Conservation (phyloP, 1,140 invertebrate genomes). For the Medauroidea extradentata region DNA sequence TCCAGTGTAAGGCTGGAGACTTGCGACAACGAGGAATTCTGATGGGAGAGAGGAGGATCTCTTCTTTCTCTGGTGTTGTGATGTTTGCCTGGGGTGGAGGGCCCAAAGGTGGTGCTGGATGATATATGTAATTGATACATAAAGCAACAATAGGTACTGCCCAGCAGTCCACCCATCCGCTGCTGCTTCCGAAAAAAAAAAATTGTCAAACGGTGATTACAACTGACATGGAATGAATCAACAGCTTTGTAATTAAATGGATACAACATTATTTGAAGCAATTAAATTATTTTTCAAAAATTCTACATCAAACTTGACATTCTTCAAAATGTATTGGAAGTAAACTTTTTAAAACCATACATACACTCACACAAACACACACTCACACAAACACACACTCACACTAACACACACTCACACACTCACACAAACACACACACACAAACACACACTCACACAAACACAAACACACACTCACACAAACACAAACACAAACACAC, state of each 20-base stretch:
- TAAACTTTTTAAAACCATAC: not conserved
- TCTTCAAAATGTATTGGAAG: not conserved
- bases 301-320: not conserved
- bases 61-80: constrained; percentile 90
- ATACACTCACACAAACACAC: not conserved
- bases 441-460: too few relatives aligned
- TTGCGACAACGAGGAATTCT: constrained; percentile 75
- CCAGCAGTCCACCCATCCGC: constrained; percentile 95
- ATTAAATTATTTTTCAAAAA: too few relatives aligned
- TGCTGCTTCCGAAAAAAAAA: not conserved
- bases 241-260: too few relatives aligned
- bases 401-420: too few relatives aligned
- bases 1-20: constrained; percentile 63
- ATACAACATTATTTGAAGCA: too few relatives aligned
- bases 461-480: too few relatives aligned
- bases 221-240: too few relatives aligned
- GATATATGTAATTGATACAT: constrained; percentile 86
- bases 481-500: too few relatives aligned
- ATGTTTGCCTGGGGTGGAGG: constrained; percentile 85
- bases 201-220: too few relatives aligned
- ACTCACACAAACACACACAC: too few relatives aligned
- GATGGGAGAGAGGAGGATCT: constrained; percentile 85
- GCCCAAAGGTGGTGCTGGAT: constrained; percentile 81
- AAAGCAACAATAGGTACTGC: constrained; percentile 88
- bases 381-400: too few relatives aligned